Percentiles rank a stretch among this genome's conserved stretches.
Conservation (phyloP, 2,797 vertebrate genomes). For the Sebastes hopkinsi region DNA sequence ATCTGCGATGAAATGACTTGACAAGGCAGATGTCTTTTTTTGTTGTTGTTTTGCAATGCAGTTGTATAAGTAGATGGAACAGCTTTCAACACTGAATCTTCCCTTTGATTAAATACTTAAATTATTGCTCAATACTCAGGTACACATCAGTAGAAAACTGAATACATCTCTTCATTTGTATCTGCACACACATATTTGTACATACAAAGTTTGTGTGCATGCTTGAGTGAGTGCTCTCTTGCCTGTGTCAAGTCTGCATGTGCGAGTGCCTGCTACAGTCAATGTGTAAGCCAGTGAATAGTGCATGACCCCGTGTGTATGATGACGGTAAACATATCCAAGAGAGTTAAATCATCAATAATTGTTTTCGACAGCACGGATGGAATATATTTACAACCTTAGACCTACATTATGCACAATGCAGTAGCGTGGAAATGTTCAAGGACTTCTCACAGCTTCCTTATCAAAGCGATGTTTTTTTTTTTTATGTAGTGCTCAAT, state of each 20-base stretch:
- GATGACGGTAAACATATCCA: conserved; percentile 27
- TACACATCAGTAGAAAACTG: neutral
- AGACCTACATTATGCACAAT: conserved; percentile 29
- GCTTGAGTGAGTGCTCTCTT: conserved; percentile 4
- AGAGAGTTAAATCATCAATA: conserved; percentile 44
- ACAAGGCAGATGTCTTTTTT: neutral
- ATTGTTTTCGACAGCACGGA: conserved; percentile 21
- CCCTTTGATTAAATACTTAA: neutral
- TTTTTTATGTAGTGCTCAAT: conserved; percentile 11
- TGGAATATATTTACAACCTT: conserved; percentile 38
- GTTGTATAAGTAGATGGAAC: neutral
- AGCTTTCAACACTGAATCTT: neutral
- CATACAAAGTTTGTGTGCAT: neutral
- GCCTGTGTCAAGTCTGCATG: neutral
- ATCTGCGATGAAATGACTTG: neutral
- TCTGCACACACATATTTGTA: neutral
- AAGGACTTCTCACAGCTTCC: conserved; percentile 29
- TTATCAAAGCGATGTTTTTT: conserved; percentile 49
- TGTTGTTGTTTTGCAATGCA: neutral
- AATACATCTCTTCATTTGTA: conserved; percentile 1
- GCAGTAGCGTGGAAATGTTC: conserved; percentile 16
- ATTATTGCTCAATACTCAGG: neutral
- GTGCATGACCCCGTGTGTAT: conserved; percentile 23
- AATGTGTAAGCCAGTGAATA: conserved; percentile 23
- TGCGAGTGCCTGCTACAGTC: neutral